phyloP scores from a whole-genome alignment of 2,797 vertebrate species.

The Propithecus perrieri region DNA sequence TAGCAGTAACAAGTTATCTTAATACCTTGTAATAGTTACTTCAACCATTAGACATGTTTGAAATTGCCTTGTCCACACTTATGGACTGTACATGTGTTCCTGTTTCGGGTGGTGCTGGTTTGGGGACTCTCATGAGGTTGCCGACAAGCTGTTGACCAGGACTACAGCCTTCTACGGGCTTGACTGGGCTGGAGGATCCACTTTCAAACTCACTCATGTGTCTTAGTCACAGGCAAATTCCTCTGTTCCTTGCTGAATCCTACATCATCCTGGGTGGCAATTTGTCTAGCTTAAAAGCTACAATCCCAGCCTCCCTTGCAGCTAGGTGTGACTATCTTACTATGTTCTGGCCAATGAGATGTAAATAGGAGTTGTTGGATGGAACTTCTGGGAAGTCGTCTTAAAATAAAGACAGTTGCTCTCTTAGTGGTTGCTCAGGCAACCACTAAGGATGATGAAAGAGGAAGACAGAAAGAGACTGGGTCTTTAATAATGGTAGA shows the following conservation, averaged over 20 bases:
- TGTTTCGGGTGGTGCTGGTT: neutral
- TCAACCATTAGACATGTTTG: neutral
- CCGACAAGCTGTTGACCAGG: neutral
- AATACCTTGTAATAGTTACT: neutral
- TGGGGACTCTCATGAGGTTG: no score
- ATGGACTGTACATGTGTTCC: neutral
- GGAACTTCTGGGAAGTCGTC: neutral
- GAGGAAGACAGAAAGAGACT: neutral
- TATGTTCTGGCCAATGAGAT: neutral
- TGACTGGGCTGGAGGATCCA: neutral
- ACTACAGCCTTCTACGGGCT: neutral
- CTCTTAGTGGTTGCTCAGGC: neutral
- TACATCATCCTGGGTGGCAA: neutral
- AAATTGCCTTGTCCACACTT: neutral
- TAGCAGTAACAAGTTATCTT: neutral
- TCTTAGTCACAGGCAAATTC: neutral
- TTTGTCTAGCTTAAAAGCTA: neutral
- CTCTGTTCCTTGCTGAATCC: neutral
- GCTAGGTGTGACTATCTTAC: neutral
- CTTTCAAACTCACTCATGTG: neutral
- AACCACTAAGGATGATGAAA: neutral
- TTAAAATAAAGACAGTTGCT: neutral
- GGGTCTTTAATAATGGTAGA: neutral
- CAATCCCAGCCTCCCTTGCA: neutral
- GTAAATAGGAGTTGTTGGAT: neutral